A percentile compares a stretch with the other conserved stretches of the same genome.
Conservation (phyloP, 1,140 invertebrate genomes). For the Vanessa tameamea region DNA sequence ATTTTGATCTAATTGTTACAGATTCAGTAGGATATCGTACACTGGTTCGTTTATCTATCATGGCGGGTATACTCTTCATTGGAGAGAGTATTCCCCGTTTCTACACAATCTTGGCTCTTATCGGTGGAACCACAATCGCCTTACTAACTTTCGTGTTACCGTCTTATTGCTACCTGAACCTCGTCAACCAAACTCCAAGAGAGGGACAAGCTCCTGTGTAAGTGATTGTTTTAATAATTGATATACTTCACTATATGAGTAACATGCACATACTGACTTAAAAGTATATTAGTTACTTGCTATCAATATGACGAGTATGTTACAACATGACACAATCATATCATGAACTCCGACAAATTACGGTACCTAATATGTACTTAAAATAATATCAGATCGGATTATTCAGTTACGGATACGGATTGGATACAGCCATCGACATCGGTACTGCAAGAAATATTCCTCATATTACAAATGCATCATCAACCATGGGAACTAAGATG, state of each 20-base stretch:
- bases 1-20: conserved; percentile 53
- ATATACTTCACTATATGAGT: not conserved
- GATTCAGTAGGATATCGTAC: conserved; percentile 85
- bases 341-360: too few relatives aligned
- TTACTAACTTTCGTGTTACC: conserved; percentile 86
- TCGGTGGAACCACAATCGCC: conserved; percentile 87
- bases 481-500: too few relatives aligned
- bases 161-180: conserved; percentile 84
- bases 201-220: conserved; percentile 52
- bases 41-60: conserved; percentile 81
- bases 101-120: conserved; percentile 85
- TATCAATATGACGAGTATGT: not conserved
- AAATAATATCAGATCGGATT: too few relatives aligned
- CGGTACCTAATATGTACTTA: too few relatives aligned
- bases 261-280: too few relatives aligned
- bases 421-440: too few relatives aligned
- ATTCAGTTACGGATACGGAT: too few relatives aligned
- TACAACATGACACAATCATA: not conserved
- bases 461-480: too few relatives aligned
- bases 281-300: too few relatives aligned
- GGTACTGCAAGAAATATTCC: too few relatives aligned
- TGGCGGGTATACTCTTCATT: conserved; percentile 83
- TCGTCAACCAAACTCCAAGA: conserved; percentile 63
- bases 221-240: conserved; percentile 29
- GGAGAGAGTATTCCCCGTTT: conserved; percentile 86